Evolutionary conservation across 1,140 invertebrate species (phyloP), one percentile per base, ranked within the genome.

Genomic region (Pygmarrhopalites habei): DNA sequence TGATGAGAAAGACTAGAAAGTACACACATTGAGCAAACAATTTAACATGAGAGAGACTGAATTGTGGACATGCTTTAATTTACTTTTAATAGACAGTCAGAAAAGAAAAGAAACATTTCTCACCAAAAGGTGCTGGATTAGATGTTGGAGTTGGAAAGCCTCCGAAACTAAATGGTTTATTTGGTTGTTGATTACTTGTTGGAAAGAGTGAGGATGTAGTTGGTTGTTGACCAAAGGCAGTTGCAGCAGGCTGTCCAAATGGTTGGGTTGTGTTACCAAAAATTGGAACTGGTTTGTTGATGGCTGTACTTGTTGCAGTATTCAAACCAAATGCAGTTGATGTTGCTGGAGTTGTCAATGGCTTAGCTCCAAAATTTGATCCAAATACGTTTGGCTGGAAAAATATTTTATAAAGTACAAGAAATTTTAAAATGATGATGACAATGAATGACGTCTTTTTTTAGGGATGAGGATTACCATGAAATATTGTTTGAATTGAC

Each of bases 161-260:
- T 25, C 73, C 74, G 69, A 80, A 80, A 39, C 71, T 74, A 26
- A 74, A 73, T 46, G 69, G 76, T 44, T 65, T 79, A 3, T 29
- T 21, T 25, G 52, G 65, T 23, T 58, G 60, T 28, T n/a, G 60
- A 19, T 43, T 47, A 5, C 51, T 78, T 43, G 75, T 73, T 14
- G 77, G 77, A 67, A 81, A 80, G 19, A n/a, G n/a, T n/a, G 39
- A 26, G 5, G 52, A 7, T n/a, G n/a, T n/a, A n/a, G n/a, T n/a
- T 25, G 49, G 32, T 17, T 72, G 66, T 21, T 72, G 68, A 15
- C 75, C 77, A 71, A 78, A 79, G 53, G 68, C 69, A 17, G 71
- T 65, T 4, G 76, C 55, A 65, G 71, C 69, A 71, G 75, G 76
- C 35, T 79, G 68, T 47, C 75, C 81, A 75, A 80, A 85, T n/a